phyloP scores from a whole-genome alignment of 2,888 invertebrate species.

The Conops quadrifasciatus region DNA sequence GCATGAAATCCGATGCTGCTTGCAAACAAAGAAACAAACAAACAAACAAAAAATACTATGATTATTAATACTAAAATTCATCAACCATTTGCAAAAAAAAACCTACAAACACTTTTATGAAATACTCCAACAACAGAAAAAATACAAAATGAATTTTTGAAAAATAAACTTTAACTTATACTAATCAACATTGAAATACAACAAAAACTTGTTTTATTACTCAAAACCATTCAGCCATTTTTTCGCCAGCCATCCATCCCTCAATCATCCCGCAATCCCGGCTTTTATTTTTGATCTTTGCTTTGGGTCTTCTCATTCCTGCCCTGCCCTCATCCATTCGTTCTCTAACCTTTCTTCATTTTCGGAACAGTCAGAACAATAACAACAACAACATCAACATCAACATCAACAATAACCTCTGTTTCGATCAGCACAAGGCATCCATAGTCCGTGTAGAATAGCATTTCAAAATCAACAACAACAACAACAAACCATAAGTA shows the following conservation, averaged over 20 bases:
- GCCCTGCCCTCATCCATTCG: too few species aligned
- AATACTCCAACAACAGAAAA: slow-evolving; percentile 32
- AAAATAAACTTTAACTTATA: slow-evolving; percentile 34
- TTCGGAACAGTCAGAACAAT: slow-evolving; percentile 33
- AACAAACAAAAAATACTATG: slow-evolving; percentile 37
- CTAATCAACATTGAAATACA: slow-evolving; percentile 33
- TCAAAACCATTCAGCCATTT: slow-evolving; percentile 1
- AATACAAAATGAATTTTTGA: slow-evolving; percentile 20
- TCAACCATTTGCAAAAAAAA: slow-evolving; percentile 1
- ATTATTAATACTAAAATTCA: too few species aligned
- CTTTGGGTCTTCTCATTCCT: too few species aligned
- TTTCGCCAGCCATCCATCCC: background rate
- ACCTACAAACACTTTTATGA: slow-evolving; percentile 28
- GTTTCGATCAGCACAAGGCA: background rate
- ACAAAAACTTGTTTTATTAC: slow-evolving; percentile 34
- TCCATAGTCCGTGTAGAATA: slow-evolving; percentile 18
- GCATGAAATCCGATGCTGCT: too few species aligned
- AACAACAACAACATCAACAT: slow-evolving; percentile 43
- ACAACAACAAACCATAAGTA: slow-evolving; percentile 11
- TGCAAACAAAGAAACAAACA: slow-evolving; percentile 38
- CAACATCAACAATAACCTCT: slow-evolving; percentile 43
- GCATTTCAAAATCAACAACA: background rate
- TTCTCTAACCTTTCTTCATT: background rate
- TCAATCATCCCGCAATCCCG: too few species aligned
- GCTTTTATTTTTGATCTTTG: too few species aligned